Evolutionary conservation across 2,113 vertebrate species (phyloP), one percentile per base, ranked within the genome.

Genomic region (Cyprinodon brontotheroides): DNA sequence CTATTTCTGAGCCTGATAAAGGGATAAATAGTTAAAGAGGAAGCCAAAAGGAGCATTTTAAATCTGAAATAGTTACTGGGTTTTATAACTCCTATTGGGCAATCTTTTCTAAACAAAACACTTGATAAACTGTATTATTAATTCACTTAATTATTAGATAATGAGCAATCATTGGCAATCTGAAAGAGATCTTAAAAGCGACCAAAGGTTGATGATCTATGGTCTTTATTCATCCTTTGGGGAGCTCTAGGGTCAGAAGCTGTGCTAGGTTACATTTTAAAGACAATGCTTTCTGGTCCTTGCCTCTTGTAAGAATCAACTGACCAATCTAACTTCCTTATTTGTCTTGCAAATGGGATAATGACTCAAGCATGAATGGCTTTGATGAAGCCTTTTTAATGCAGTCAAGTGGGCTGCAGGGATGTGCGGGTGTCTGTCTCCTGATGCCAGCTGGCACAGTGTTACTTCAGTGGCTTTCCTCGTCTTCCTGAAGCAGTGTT

Each of bases 301-400:
- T 47, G 65, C 70, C 75, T 84, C 79, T 87, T 89, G 86, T 89
- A 84, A 78, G 85, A 90, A 87, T 78, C 79, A 84, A 77, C 87
- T 87, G 89, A 85, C 85, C 89, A 84, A 70, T 79, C 77, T 87
- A 78, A 89, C 86, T 86, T 72, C 40, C 38, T 68, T 77, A 86
- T 91, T 91, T 91, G 91, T 93, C 90, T 91, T 93, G 88, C 90
- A 93, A 92, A 93, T 92, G 89, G 91, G 92, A 91, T 70, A 81
- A 86, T 88, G 88, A 90, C 85, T 90, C 89, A 86, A 87, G 83
- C 82, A 85, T 89, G 91, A 93, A 90, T 89, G 72, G 85, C 80
- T 87, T 84, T 88, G 86, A 92, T 93, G 88, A 91, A 92, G 86
- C 84, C 78, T 90, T 85, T 86, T 86, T 86, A 89, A 91, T 81